A percentile compares a stretch with the other conserved stretches of the same genome.
phyloP scores from a whole-genome alignment of 2,113 vertebrate species.

The Piaya cayana region DNA sequence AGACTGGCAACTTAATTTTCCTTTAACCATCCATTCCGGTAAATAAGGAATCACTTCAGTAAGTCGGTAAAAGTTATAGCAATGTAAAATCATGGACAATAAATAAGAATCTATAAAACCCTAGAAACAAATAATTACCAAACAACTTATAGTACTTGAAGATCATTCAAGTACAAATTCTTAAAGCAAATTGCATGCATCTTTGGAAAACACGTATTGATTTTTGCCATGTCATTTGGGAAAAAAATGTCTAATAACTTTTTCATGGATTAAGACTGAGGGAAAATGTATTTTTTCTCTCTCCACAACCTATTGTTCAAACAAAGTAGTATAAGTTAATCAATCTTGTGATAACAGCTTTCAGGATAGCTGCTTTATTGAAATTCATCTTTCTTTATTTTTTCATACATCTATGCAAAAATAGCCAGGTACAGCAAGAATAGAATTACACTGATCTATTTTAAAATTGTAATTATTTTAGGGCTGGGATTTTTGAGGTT shows the following conservation, averaged over 20 bases:
- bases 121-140: not conserved
- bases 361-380: not conserved
- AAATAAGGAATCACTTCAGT: not conserved
- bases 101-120: not conserved
- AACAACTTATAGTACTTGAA: not conserved
- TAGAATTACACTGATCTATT: not conserved
- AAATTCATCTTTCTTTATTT: slow-evolving; percentile 5
- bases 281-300: slow-evolving; percentile 20
- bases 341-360: slow-evolving; percentile 43
- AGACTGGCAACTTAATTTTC: not conserved
- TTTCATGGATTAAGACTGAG: not conserved
- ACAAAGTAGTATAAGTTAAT: slow-evolving; percentile 37
- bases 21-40: fast-evolving
- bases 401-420: not conserved
- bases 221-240: not conserved
- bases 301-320: slow-evolving; percentile 27
- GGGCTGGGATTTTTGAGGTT: not conserved
- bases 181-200: not conserved
- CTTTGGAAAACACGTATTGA: slow-evolving; percentile 10
- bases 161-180: not conserved
- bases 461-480: not conserved
- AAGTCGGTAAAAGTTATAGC: not conserved
- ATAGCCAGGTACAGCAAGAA: not conserved
- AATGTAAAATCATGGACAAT: not conserved
- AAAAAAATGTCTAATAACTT: slow-evolving; percentile 45